Evolutionary conservation across 2,888 invertebrate species (phyloP).

Genomic region (Dynastes hyllus): DNA sequence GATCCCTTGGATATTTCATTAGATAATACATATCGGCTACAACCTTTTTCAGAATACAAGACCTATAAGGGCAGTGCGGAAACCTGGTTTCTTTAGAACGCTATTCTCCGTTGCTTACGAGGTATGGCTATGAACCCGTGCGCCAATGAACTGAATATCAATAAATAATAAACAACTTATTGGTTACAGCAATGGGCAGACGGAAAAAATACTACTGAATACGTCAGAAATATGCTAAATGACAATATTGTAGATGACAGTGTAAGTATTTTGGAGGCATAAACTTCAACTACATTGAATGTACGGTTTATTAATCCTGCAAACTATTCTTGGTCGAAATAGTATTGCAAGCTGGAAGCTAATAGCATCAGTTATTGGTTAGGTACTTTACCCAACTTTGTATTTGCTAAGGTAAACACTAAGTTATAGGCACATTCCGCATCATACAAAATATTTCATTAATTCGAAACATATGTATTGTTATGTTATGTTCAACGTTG

Average conservation of each 20-base stretch:
- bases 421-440: no score
- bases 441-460: no score
- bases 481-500: no score
- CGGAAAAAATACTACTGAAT: constrained; percentile 71
- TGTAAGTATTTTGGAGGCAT: constrained; percentile 60
- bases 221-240: constrained; percentile 69
- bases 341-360: no score
- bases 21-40: not conserved
- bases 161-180: constrained; percentile 22
- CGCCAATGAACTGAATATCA: no score
- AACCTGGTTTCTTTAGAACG: constrained; percentile 65
- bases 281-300: not conserved
- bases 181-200: constrained; percentile 72
- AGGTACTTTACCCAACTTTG: no score
- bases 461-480: no score
- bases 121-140: constrained; percentile 55
- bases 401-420: no score
- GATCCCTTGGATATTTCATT: no score
- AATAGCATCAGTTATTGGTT: no score
- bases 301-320: no score
- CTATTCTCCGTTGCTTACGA: constrained; percentile 66
- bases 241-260: constrained; percentile 69
- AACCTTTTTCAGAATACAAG: constrained; percentile 8
- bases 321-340: no score
- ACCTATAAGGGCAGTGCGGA: constrained; percentile 55